Evolutionary conservation across 2,797 vertebrate genomes (phyloP), one percentile per base, ranked within the genome.

Genomic region (Pagetopsis macropterus): DNA sequence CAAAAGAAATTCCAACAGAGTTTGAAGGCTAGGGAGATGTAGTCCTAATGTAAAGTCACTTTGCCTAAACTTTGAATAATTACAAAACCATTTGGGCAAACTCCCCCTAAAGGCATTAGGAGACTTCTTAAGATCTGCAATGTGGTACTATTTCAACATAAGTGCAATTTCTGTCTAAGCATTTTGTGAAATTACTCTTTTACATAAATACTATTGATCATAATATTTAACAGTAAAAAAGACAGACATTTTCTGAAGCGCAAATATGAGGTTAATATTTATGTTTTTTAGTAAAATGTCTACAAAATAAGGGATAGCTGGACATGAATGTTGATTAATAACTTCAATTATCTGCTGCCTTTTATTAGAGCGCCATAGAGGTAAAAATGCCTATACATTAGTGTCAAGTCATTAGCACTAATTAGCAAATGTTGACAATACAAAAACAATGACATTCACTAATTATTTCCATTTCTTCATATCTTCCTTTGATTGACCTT

Each of bases 41-140:
- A 73, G 50, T 75, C 45, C 59, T 56, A 40, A 76, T 63, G 63
- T 61, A 70, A 82, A 84, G 66, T 71, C 52, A 65, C 56, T 71
- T 77, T 81, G 56, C 73, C 62, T 54, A 63, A 45, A 77, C 33
- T 6, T 37, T 75, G 69, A 83, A 78, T 75, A 71, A 78, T 73
- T 71, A 78, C 23, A 56, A 78, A 80, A 80, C 5, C 4, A 70
- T 66, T 61, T 71, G 66, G 59, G 31, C 48, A 14, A n/a, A 72
- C 37, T 66, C 50, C 56, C 48, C 63, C 72, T 61, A 23, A 72
- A 75, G 73, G 72, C 61, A 54, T 55, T 19, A 44, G 37, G 12
- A 33, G 37, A 31, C 61, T 70, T 71, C 19, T 50, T 13, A 67
- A 70, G 37, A 70, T 63, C 19, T 67, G 54, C 52, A 50, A 12